Conservation (phyloP, 2,888 invertebrate species). For the Dendrolimus houi region DNA sequence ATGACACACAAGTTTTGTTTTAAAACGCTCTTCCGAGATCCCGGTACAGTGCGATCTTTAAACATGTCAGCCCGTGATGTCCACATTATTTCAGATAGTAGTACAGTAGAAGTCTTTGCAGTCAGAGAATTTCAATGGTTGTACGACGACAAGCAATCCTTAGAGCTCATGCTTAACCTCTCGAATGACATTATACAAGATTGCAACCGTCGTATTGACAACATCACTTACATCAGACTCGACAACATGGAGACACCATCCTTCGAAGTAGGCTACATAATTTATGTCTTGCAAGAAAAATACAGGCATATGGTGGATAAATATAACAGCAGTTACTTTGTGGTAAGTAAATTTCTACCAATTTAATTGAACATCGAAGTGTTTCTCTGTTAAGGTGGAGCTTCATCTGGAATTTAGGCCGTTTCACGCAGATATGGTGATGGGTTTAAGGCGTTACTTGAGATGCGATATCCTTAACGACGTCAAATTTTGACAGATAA, state of each 20-base stretch:
- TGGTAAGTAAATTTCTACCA: constrained; percentile 2
- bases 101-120: neutral
- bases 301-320: constrained; percentile 37
- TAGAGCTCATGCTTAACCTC: neutral
- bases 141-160: neutral
- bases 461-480: too few species aligned
- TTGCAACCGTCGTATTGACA: neutral
- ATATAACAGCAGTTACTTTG: constrained; percentile 12
- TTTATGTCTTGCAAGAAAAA: constrained; percentile 22
- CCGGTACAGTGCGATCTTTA: too few species aligned
- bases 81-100: too few species aligned
- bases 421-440: too few species aligned
- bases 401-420: too few species aligned
- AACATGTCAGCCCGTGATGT: too few species aligned
- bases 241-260: constrained; percentile 6
- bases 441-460: too few species aligned
- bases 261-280: constrained; percentile 16
- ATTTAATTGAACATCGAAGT: too few species aligned
- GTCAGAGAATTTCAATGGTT: neutral
- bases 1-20: too few species aligned
- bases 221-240: neutral
- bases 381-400: too few species aligned
- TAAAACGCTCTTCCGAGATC: too few species aligned
- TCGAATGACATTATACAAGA: neutral
- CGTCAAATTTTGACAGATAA: too few species aligned